Evolutionary conservation across 2,888 invertebrate genomes (phyloP).

Genomic region (Andrena bucephala): DNA sequence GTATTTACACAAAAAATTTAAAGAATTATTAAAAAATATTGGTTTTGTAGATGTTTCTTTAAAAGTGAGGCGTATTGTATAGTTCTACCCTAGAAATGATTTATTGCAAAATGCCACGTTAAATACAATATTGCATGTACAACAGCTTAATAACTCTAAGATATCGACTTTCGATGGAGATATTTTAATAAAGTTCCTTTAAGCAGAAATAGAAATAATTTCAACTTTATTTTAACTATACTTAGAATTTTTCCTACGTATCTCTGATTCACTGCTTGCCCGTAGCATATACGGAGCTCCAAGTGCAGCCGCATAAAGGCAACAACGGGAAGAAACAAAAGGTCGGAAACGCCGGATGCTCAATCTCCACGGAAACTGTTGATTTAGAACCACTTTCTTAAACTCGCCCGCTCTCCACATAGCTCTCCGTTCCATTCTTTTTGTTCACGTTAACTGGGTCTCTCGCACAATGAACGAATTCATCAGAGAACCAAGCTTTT

Average conservation of each 20-base stretch:
- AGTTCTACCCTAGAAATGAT: too few relatives aligned
- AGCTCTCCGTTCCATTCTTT: conserved; percentile 9
- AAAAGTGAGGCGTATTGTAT: too few relatives aligned
- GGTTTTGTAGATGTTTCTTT: too few relatives aligned
- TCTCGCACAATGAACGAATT: conserved; percentile 10
- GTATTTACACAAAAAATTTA: too few relatives aligned
- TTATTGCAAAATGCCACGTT: too few relatives aligned
- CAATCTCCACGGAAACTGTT: conserved; percentile 6
- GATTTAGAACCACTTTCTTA: conserved; percentile 19
- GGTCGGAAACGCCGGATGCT: background rate
- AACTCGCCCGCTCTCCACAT: conserved; percentile 6
- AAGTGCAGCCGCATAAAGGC: background rate
- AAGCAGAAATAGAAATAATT: too few relatives aligned
- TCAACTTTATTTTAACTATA: too few relatives aligned
- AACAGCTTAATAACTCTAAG: too few relatives aligned
- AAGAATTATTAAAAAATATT: too few relatives aligned
- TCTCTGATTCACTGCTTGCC: background rate
- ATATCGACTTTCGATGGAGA: too few relatives aligned
- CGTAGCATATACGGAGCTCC: background rate
- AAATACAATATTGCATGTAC: too few relatives aligned
- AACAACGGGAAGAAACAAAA: background rate
- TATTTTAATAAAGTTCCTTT: too few relatives aligned
- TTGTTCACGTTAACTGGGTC: conserved; percentile 18
- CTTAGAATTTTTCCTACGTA: background rate
- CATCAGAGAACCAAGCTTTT: conserved; percentile 3